Evolutionary conservation across 2,797 vertebrate species (phyloP), one percentile per base, ranked within the genome.

Genomic region (Sphenodon punctatus): DNA sequence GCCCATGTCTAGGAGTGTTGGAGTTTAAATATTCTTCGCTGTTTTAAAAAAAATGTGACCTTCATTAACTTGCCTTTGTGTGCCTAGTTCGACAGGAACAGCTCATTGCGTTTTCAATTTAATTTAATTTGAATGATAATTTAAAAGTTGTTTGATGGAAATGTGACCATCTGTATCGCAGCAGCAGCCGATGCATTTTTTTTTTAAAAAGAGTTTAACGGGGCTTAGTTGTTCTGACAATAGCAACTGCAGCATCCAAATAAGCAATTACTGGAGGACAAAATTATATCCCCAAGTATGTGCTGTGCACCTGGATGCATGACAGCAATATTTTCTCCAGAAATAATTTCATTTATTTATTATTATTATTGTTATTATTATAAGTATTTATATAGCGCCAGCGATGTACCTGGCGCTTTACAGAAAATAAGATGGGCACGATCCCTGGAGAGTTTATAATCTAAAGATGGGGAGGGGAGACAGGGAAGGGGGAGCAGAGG

Each of bases 101-200:
- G 91, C 92, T 92, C 89, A 65, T 85, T 89, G 89, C 79, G 76
- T 90, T 90, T 91, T 90, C 92, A 86, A 88, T 94, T 91, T 94
- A 92, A 95, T 95, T 94, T 89, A 89, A 65, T 90, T 92, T 94
- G 94, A 95, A 96, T 95, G 95, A 95, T 94, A 94, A 95, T 82
- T 93, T 92, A 93, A 93, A 88, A 87, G 90, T 89, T 91, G 88
- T 80, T 85, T 88, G 92, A 89, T 94, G 94, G 91, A 92, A 89
- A 91, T 69, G 60, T 41, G 42, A 88, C 93, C 95, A 94, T 95
- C 93, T 95, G 95, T 80, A 87, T 77, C 15, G 25, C 90, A 90
- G 79, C 68, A 91, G 90, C 82, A 77, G 75, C n/a, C n/a, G n/a
- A n/a, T n/a, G n/a, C n/a, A n/a, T n/a, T n/a, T n/a, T n/a, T 79